Evolutionary conservation across 2,113 vertebrate species (phyloP), one percentile per base, ranked within the genome.

Genomic region (Mustela nigripes): DNA sequence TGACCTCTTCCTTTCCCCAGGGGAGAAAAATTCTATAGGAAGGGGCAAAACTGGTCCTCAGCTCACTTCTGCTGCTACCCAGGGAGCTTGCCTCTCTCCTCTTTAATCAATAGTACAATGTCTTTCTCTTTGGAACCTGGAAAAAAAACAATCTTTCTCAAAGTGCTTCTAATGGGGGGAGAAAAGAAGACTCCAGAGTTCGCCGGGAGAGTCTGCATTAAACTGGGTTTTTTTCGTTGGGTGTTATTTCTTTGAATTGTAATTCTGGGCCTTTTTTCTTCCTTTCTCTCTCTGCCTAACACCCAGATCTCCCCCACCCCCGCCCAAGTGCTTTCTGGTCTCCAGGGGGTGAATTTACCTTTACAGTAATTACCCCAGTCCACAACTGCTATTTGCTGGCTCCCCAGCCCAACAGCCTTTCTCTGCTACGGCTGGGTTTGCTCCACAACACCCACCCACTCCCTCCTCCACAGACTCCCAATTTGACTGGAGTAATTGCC

Each of bases 401-500:
- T 97, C 71, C 89, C 82, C 45, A 94, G 60, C 89, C 87, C 95
- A 97, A 84, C 56, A 96, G 78, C 76, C 89, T 94, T 98, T 93
- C 86, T 95, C 93, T 88, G 97, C 95, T 90, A 87, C 26, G 67
- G 74, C 83, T 94, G 93, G 92, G 83, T 96, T 94, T 98, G 82
- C 93, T 94, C 89, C 95, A 97, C 73, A 96, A 94, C 95, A 94
- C 91, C 95, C 91, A 97, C 94, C 92, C 33, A 97, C 95, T 97
- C 94, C 94, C 97, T 96, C 95, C 94, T 97, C 87, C 95, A 97
- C 93, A 97, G 93, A 95, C 97, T 98, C 96, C 97, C 97, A 98
- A 98, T 98, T 97, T 97, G 95, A 97, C 96, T 98, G 96, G 97
- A 98, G 98, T 98, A 98, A 98, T 98, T 98, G 98, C 98, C 97